Percentiles rank a stretch among this genome's conserved stretches.
Evolutionary conservation across 2,113 vertebrate genomes (phyloP).

Genomic region (cattle (Bos taurus)): DNA sequence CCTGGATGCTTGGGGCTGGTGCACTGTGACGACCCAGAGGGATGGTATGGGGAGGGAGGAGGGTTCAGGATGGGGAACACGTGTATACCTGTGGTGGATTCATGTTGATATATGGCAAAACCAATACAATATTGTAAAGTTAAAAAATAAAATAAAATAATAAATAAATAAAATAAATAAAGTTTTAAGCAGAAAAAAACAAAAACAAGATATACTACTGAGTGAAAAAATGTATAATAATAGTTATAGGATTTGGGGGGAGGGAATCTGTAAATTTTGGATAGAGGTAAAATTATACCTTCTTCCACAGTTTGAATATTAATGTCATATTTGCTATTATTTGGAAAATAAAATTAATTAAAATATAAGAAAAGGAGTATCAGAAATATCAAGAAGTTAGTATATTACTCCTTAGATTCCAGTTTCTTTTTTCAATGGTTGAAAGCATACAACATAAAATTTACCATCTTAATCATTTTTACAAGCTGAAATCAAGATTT

Average conservation of each 20-base stretch:
- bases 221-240: background rate
- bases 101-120: no score
- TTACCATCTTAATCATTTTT: background rate
- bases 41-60: no score
- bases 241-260: accelerated
- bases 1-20: no score
- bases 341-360: background rate
- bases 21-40: no score
- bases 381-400: background rate
- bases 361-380: background rate
- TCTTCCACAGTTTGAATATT: background rate
- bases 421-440: background rate
- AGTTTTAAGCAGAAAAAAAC: no score
- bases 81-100: no score
- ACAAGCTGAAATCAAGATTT: background rate
- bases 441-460: background rate
- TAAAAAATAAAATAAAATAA: no score
- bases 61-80: no score
- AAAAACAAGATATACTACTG: background rate
- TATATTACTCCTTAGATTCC: background rate
- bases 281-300: background rate
- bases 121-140: no score
- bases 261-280: background rate
- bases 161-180: no score
- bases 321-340: background rate